Conservation (phyloP, 2,113 vertebrate genomes). For the Cavia porcellus region DNA sequence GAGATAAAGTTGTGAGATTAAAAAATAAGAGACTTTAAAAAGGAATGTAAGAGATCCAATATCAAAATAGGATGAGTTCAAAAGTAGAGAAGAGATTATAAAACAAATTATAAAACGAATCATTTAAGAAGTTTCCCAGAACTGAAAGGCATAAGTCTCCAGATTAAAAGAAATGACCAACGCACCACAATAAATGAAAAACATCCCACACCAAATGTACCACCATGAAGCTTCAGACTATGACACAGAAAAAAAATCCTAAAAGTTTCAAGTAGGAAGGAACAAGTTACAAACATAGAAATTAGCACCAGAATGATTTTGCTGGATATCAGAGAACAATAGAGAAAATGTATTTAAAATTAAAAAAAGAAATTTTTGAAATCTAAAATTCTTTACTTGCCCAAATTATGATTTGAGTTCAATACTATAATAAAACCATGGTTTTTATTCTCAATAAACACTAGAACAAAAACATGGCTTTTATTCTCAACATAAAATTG, state of each 20-base stretch:
- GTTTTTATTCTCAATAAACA: background rate
- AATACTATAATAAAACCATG: background rate
- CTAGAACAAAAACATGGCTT: background rate
- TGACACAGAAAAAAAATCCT: background rate
- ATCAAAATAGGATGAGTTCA: background rate
- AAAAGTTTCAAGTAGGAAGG: background rate
- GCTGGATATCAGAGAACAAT: background rate
- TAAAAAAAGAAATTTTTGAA: background rate
- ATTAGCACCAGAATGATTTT: background rate
- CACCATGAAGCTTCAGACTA: background rate
- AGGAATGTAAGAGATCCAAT: background rate
- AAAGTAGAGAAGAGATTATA: background rate
- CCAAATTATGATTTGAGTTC: slow-evolving; percentile 1
- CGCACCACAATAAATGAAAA: background rate
- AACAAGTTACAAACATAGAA: background rate
- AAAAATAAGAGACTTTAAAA: background rate
- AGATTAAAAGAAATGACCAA: background rate
- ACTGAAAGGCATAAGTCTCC: background rate
- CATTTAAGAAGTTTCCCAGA: background rate
- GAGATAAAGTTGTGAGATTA: background rate
- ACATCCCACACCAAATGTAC: background rate
- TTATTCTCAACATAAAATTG: background rate
- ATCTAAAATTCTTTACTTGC: background rate
- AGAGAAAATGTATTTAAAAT: background rate
- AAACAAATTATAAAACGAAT: background rate